Evolutionary conservation across 2,888 invertebrate genomes (phyloP), one percentile per base, ranked within the genome.

Genomic region (Gortyna flavago): DNA sequence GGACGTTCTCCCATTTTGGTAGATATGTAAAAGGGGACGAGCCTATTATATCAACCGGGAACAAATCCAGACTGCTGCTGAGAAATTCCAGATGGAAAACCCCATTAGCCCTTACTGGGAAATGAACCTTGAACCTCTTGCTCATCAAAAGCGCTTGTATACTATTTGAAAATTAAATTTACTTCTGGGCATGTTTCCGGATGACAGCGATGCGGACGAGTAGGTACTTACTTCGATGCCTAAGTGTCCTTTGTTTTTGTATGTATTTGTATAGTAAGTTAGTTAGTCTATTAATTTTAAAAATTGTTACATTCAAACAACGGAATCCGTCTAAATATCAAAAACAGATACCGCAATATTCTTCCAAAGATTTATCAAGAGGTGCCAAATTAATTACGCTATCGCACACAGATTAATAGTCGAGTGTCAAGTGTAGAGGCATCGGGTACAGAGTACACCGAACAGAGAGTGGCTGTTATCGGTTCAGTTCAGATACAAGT

Each of bases 401-500:
- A 77, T 79, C 75, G 75, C 72, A 85, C 75, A 82, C 81, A 85
- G 88, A 88, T 88, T 88, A 88, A 88, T 84, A 83, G 85, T 79
- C 80, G 61, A 88, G 84, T 87, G 88, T 84, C 85, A 83, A 81
- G 87, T 81, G 75, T 83, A 77, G 81, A 76, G 80, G 80, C 84
- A 87, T 83, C 87, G 80, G 75, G 80, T 68, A 81, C 85, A 85
- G 82, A 87, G 79, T 80, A 86, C 35, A 51, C 67, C 51, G 81
- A 76, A 73, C 84, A 77, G 82, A 75, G 86, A 90, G 90, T 88
- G 89, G 77, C 88, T 87, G 90, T 90, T 92, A 92, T 92, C 92
- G 89, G 82, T 81, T 83, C 87, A 76, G 82, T 81, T 83, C 87
- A 76, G 67, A 87, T 66, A 80, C 84, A 88, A 92, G 91, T 87